phyloP scores from a whole-genome alignment of 2,888 invertebrate species.

The Leptopterna dolabrata region DNA sequence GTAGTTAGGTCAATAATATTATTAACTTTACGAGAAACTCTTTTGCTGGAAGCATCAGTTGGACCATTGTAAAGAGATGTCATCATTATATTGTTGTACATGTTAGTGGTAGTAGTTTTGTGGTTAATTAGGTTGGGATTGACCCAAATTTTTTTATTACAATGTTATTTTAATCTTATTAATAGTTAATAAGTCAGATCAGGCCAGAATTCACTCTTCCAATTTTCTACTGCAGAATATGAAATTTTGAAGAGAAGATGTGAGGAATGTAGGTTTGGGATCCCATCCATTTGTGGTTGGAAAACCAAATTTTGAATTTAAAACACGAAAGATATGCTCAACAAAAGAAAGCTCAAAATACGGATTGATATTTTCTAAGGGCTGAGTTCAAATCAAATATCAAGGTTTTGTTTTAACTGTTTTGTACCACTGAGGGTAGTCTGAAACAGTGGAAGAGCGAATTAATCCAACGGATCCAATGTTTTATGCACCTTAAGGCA shows the following conservation, averaged over 20 bases:
- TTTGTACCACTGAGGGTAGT: neutral
- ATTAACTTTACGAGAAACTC: slow-evolving; percentile 15
- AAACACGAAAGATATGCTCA: no score
- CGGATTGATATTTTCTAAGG: neutral
- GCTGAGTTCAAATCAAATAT: no score
- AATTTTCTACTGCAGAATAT: neutral
- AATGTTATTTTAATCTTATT: neutral
- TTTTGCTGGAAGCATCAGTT: slow-evolving; percentile 58
- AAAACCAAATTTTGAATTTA: no score
- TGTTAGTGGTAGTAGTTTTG: slow-evolving; percentile 35
- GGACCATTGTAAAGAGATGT: slow-evolving; percentile 59
- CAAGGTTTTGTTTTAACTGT: neutral
- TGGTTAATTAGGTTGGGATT: neutral
- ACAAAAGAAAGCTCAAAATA: neutral
- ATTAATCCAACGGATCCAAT: slow-evolving; percentile 56
- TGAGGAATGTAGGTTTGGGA: no score
- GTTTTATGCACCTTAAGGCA: slow-evolving; percentile 60
- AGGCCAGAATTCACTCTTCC: neutral
- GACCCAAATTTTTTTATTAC: neutral
- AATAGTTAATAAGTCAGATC: neutral
- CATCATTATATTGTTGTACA: slow-evolving; percentile 56
- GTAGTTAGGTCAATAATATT: neutral
- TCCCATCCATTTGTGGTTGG: no score
- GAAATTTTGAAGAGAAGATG: no score
- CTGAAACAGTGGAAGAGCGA: neutral